Evolutionary conservation across 2,797 vertebrate genomes (phyloP), one percentile per base, ranked within the genome.

Genomic region (Netta rufina): DNA sequence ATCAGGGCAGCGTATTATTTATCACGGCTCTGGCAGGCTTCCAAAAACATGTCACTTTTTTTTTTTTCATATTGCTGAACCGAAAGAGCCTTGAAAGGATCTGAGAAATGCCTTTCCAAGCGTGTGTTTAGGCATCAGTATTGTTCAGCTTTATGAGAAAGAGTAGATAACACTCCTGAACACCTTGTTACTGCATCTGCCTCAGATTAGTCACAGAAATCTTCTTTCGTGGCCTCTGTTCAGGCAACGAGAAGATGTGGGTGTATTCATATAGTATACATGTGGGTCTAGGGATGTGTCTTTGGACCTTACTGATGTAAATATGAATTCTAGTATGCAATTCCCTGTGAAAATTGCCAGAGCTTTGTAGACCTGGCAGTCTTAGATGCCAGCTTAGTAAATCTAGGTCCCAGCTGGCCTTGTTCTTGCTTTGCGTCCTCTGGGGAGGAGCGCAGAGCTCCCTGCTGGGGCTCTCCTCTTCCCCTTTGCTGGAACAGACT

Each of bases 1-100:
- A 51, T 84, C 76, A 88, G 89, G 65, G 77, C 87, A 90, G 87
- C 85, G 74, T 76, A 78, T 96, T 97, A 91, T 95, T 95, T 93
- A 92, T 87, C 88, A 87, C 2, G 27, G 54, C 58, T 66, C 54
- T 91, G 92, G 85, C 57, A 57, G 74, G 47, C 47, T 75, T 74
- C 64, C 91, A 93, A 56, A 91, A 87, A 22, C 47, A 56, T 4
- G 74, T n/a, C 32, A n/a, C 6, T 3, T 5, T 30, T 65, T 65
- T 49, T 87, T 49, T 87, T 86, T 73, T 62, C 78, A 60, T 45
- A 53, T 90, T 90, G 39, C 90, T 92, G 80, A 91, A 76, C 80
- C 62, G 81, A 75, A 76, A 67, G 93, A 89, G 36, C 71, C 45
- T 82, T 87, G 77, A 72, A 62, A 77, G 77, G 75, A 69, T 74